Evolutionary conservation across 2,113 vertebrate genomes (phyloP).

Genomic region (Pteruthius melanotis): DNA sequence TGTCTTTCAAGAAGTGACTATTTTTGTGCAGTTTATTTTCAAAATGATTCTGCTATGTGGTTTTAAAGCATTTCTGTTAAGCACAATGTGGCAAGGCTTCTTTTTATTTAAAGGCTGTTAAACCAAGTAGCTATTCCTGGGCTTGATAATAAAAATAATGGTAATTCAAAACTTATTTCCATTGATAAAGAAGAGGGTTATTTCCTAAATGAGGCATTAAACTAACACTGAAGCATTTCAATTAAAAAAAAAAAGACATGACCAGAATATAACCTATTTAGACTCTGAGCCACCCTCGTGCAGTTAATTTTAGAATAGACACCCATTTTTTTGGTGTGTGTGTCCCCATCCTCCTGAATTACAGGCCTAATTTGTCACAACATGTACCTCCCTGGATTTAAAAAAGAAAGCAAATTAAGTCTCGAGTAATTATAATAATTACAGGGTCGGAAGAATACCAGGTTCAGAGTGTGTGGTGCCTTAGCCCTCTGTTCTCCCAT

Average conservation of each 20-base stretch:
- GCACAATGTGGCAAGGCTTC: not conserved
- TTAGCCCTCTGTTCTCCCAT: not conserved
- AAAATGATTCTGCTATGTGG: not conserved
- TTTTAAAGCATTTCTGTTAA: not conserved
- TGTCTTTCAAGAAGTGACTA: not conserved
- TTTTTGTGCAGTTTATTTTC: not conserved
- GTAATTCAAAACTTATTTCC: not conserved
- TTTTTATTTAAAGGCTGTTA: not conserved
- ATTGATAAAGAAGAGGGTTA: not conserved
- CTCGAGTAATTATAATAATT: conserved; percentile 11
- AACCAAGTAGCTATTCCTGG: not conserved
- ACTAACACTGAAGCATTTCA: not conserved
- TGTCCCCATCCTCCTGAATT: not conserved
- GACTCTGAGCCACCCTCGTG: not conserved
- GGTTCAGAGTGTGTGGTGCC: not conserved
- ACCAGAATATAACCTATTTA: not conserved
- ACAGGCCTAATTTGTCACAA: not conserved
- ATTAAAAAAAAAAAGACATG: not conserved
- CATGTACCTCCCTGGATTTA: not conserved
- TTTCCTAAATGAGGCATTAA: not conserved
- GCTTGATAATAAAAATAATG: not conserved
- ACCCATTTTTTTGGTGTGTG: not conserved
- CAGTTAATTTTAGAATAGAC: not conserved
- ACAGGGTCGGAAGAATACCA: not conserved
- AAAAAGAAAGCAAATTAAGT: conserved; percentile 16